Evolutionary conservation across 2,888 invertebrate genomes (phyloP), one percentile per base, ranked within the genome.

Genomic region (Polyommatus iphigenia): DNA sequence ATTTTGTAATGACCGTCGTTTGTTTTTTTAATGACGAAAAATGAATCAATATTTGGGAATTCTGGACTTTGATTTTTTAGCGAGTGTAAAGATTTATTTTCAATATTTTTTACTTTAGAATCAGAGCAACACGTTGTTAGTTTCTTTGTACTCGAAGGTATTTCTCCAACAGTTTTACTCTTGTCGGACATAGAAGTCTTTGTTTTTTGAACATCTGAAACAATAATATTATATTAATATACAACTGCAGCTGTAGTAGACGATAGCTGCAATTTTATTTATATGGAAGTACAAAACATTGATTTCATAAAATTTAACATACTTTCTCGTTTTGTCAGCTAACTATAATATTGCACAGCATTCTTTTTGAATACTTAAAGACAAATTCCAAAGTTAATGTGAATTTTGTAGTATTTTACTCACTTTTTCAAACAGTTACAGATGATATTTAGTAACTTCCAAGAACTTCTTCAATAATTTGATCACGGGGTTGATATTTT

Each of bases 221-320:
- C 2, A 67, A 67, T 20, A 62, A 59, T 24, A 15, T 4, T 29
- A 15, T 24, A 29, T 3, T 36, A 36, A 1, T 1, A 36, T 36
- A 1, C 36, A 36, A 36, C 36, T 36, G 7, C 36, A 36, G 0
- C 2, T 57, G n/a, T n/a, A n/a, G n/a, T 15, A 54, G 15, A 8
- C 1, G 8, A 10, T 29, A 24, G 76, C 24, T 24, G 0, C 24
- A 73, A 73, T 41, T 32, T 24, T 29, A 59, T 18, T 18, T 41
- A 80, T 76, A 89, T 91, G 92, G 91, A 90, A 92, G 91, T 89
- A 91, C 90, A 91, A 89, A 86, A 86, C 83, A 15, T 59, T 50
- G 15, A 50, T 2, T 50, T 15, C 5, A 50, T 0, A 3, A 15
- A 50, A 50, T 50, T 50, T 50, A 4, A 50, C 15, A 50, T 3